Evolutionary conservation across 2,113 vertebrate genomes (phyloP), one percentile per base, ranked within the genome.

Genomic region (Erythrocebus patas): DNA sequence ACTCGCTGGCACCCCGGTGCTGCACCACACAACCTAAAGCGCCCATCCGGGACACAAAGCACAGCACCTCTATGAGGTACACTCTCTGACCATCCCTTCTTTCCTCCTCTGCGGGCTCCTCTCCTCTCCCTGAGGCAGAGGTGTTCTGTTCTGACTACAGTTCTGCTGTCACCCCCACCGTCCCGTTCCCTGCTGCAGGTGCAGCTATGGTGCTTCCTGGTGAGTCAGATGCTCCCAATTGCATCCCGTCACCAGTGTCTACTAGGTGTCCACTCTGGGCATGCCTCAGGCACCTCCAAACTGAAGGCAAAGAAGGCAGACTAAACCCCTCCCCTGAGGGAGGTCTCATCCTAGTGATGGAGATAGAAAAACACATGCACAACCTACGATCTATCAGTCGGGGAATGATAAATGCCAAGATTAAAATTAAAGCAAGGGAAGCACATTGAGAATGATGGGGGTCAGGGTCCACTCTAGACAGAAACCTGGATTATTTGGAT

Each of bases 21-120:
- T 35, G 17, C 43, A 13, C 3, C 13, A 0, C 18, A 6, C 43
- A 17, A 16, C 1, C 50, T 27, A 40, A 10, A 16, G 20, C 23
- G 17, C 66, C 45, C 4, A 2, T 0, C 20, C 4, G 23, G 48
- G 40, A 38, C 8, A 32, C 23, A 84, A 48, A 86, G 76, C 45
- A 66, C 66, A 66, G 48, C 8, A 22, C n/a, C 23, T 25, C 1
- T 8, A 0, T 22, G 6, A 80, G 55, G 66, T 40, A 27, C 64
- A 22, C 52, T 38, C 35, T 64, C 43, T 23, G 6, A n/a, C 8
- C 10, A 8, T 12, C 18, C 45, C 43, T 79, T 61, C 86, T 66
- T 11, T 10, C 18, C 40, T 83, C 12, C 40, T 32, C 43, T 1
- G 12, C 20, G 10, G 13, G 1, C 38, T 40, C 52, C 50, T 43